A percentile compares a stretch with the other conserved stretches of the same genome.
phyloP scores from a whole-genome alignment of 2,888 invertebrate genomes.

The Taenaris catops region DNA sequence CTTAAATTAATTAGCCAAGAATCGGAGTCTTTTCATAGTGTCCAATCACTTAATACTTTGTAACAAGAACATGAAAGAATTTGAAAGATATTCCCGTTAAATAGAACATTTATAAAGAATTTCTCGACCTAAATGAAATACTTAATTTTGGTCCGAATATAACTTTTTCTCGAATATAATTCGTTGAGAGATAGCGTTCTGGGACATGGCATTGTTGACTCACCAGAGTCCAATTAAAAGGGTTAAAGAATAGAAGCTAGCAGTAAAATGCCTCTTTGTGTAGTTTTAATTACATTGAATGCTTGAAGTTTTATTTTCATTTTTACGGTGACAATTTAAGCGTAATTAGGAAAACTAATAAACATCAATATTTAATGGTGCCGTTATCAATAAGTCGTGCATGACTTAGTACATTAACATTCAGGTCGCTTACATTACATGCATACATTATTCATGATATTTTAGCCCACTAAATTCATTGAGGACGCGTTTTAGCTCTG shows the following conservation, averaged over 20 bases:
- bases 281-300: slow-evolving; percentile 13
- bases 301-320: slow-evolving; percentile 6
- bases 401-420: slow-evolving; percentile 4
- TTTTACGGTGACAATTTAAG: neutral
- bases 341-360: slow-evolving; percentile 2
- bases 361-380: slow-evolving; percentile 6
- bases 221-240: slow-evolving; percentile 11
- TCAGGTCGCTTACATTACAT: slow-evolving; percentile 3
- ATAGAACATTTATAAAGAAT: too few relatives aligned
- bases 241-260: slow-evolving; percentile 10
- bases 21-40: too few relatives aligned
- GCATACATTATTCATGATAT: slow-evolving; percentile 11
- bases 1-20: too few relatives aligned
- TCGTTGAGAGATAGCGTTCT: too few relatives aligned
- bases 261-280: slow-evolving; percentile 11
- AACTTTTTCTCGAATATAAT: too few relatives aligned
- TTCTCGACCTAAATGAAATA: too few relatives aligned
- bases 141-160: too few relatives aligned
- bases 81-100: too few relatives aligned
- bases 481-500: slow-evolving; percentile 2
- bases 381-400: slow-evolving; percentile 2
- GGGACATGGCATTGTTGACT: slow-evolving; percentile 14
- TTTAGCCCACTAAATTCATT: slow-evolving; percentile 9
- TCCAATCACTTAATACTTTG: too few relatives aligned
- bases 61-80: too few relatives aligned